These are phyloP conservation scores for Vireo griseus DNA, from an alignment of 2,797 vertebrate species.

Conservation along the genomic window DNA sequence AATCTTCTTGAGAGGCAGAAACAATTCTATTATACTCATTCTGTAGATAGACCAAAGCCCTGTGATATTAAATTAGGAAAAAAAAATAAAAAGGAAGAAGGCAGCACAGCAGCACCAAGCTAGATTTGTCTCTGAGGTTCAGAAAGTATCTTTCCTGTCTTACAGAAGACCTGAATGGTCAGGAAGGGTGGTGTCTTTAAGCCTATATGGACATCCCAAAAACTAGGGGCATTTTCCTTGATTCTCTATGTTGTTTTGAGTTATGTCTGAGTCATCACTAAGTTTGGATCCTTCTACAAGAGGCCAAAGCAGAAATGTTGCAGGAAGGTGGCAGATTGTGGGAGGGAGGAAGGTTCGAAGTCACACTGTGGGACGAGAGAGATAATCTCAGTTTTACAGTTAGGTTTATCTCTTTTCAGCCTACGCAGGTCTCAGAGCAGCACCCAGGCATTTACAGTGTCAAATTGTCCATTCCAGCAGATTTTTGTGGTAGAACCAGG, in stretches of 20 bases:
- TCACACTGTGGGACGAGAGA: not conserved
- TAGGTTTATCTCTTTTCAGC: not conserved
- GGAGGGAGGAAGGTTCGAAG: not conserved
- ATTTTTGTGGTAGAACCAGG: not conserved
- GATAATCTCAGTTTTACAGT: not conserved
- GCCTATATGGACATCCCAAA: accelerated
- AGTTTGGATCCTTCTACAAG: not conserved
- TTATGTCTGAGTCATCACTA: not conserved
- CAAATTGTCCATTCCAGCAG: not conserved
- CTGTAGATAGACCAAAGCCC: not conserved
- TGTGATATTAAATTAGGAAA: not conserved
- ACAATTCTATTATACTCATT: not conserved
- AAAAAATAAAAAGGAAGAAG: not conserved
- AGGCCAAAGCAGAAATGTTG: not conserved
- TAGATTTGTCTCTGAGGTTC: not conserved
- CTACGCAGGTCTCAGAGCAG: not conserved
- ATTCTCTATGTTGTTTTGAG: not conserved
- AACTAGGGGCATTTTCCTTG: not conserved
- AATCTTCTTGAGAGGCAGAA: not conserved
- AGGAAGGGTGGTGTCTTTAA: not conserved
- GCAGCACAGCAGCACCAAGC: not conserved
- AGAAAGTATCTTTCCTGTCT: not conserved
- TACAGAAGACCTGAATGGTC: not conserved
- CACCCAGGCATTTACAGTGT: not conserved
- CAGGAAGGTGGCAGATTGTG: not conserved